Evolutionary conservation across 2,888 invertebrate genomes (phyloP).

Genomic region (Clusia tigrina): DNA sequence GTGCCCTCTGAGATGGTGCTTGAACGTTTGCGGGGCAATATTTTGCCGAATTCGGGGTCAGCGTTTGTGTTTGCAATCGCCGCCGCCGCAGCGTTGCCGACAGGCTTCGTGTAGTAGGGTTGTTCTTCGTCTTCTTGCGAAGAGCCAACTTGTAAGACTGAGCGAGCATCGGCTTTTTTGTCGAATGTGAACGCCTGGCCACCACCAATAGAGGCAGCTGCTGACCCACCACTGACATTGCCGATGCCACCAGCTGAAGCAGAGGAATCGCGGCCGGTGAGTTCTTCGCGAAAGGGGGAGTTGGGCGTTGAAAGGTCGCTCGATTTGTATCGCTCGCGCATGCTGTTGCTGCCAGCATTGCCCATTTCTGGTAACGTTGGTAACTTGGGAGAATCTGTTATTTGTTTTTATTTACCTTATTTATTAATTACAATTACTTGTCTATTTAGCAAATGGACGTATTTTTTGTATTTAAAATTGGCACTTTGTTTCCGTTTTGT

Average conservation of each 20-base stretch:
- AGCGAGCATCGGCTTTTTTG: slow-evolving; percentile 77
- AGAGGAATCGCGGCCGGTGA: slow-evolving; percentile 43
- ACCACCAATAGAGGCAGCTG: slow-evolving; percentile 62
- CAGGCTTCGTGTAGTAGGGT: slow-evolving; percentile 75
- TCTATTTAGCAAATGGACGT: neutral
- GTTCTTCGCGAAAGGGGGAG: slow-evolving; percentile 51
- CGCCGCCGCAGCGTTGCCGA: slow-evolving; percentile 51
- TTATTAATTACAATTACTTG: neutral
- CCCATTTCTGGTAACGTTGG: slow-evolving; percentile 51
- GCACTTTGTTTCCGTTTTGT: neutral
- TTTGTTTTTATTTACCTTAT: slow-evolving; percentile 2
- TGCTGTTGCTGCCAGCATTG: slow-evolving; percentile 64
- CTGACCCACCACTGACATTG: slow-evolving; percentile 19
- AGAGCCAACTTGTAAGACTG: slow-evolving; percentile 73
- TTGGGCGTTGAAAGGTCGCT: slow-evolving; percentile 64
- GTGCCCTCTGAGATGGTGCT: slow-evolving; percentile 76
- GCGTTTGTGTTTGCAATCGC: slow-evolving; percentile 60
- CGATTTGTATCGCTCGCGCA: slow-evolving; percentile 80
- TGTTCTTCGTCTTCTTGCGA: slow-evolving; percentile 82
- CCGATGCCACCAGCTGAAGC: slow-evolving; percentile 27
- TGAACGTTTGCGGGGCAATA: slow-evolving; percentile 70
- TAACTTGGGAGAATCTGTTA: no score
- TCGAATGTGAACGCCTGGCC: slow-evolving; percentile 88
- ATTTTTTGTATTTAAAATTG: neutral
- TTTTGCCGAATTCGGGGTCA: slow-evolving; percentile 63